Conservation (phyloP, 2,113 vertebrate species). For the Willisornis vidua region DNA sequence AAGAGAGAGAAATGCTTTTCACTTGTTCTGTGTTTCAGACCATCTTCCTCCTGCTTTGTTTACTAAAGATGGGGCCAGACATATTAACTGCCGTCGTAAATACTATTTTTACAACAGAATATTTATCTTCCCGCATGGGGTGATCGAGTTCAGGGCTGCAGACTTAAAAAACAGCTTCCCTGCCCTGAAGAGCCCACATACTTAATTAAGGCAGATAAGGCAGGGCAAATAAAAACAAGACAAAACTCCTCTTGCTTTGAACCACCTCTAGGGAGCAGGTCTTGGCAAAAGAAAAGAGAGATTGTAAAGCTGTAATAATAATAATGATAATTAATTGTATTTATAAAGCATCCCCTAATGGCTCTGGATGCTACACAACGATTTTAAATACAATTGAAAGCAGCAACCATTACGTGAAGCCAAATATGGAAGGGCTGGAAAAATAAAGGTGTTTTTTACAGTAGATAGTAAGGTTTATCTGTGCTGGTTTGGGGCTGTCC, state of each 20-base stretch:
- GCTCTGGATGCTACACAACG: neutral
- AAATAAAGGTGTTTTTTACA: neutral
- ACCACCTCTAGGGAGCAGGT: slow-evolving; percentile 48
- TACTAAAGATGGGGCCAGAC: neutral
- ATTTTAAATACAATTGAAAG: neutral
- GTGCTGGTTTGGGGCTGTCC: neutral
- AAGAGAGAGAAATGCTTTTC: neutral
- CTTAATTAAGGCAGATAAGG: slow-evolving; percentile 55
- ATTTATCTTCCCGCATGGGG: neutral
- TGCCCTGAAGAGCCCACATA: slow-evolving; percentile 25
- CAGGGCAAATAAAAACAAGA: slow-evolving; percentile 51
- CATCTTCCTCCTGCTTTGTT: neutral
- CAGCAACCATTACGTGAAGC: neutral
- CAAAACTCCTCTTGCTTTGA: slow-evolving; percentile 57
- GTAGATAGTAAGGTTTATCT: neutral
- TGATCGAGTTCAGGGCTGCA: neutral
- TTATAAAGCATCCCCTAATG: slow-evolving; percentile 40
- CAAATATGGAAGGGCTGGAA: neutral
- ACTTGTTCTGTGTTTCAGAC: neutral
- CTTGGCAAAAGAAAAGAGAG: slow-evolving; percentile 63
- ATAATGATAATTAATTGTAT: slow-evolving; percentile 62
- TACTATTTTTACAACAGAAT: slow-evolving; percentile 22
- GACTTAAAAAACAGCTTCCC: slow-evolving; percentile 18
- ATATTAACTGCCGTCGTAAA: neutral
- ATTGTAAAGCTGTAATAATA: slow-evolving; percentile 40